phyloP scores from a whole-genome alignment of 35 echinoderm and acorn worm species.

The Apostichopus parvimensis region DNA sequence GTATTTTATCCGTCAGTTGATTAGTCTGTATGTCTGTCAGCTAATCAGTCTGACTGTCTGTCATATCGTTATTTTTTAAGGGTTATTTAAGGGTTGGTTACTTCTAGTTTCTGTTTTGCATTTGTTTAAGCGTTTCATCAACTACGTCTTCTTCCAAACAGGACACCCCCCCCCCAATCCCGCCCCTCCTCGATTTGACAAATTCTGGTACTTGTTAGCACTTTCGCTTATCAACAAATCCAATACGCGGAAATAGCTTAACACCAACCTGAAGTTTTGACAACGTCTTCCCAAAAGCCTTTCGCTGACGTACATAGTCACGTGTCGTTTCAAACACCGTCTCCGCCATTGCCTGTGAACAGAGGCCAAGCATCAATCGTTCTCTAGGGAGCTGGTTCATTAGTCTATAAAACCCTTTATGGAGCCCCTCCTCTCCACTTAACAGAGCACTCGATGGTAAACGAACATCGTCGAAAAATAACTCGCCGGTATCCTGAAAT shows the following conservation, averaged over 20 bases:
- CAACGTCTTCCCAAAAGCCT: conserved; percentile 82
- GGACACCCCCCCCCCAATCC: too few relatives aligned
- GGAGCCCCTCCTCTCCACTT: conserved; percentile 46
- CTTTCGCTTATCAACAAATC: too few relatives aligned
- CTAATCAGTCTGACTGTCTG: too few relatives aligned
- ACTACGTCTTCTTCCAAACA: too few relatives aligned
- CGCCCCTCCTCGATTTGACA: too few relatives aligned
- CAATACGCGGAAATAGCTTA: background rate
- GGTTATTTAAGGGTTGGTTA: too few relatives aligned
- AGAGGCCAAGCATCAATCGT: conserved; percentile 57
- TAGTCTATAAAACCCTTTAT: conserved; percentile 77
- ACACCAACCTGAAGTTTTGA: conserved; percentile 74
- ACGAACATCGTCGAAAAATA: conserved; percentile 91
- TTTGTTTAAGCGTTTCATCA: too few relatives aligned
- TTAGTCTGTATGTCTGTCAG: too few relatives aligned
- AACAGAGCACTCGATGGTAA: conserved; percentile 67
- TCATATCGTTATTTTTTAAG: too few relatives aligned
- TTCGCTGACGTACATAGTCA: conserved; percentile 75
- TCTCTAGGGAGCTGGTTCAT: conserved; percentile 89
- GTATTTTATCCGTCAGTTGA: too few relatives aligned
- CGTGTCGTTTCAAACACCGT: conserved; percentile 83
- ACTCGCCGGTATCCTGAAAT: conserved; percentile 70
- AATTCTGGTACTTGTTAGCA: background rate
- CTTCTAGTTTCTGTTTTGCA: too few relatives aligned
- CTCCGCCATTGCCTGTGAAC: conserved; percentile 45